Evolutionary conservation across 30 jellyfish, hydroid and myxozoan species (phyloP), one percentile per base, ranked within the genome.

Genomic region (Hydra vulgaris): DNA sequence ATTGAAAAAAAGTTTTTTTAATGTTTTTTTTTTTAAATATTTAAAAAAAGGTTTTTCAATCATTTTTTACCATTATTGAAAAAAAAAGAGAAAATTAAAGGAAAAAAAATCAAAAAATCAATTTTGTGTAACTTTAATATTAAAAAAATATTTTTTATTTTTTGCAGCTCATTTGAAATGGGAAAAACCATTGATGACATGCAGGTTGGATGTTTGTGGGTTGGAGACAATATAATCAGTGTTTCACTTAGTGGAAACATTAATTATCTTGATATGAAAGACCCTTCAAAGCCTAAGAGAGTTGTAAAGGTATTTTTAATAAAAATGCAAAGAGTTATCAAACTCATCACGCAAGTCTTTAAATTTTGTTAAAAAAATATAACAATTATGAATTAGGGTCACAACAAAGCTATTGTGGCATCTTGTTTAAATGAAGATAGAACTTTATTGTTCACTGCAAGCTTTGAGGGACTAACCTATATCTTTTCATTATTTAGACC

Each of bases 121-220:
- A n/a, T n/a, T n/a, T n/a, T n/a, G n/a, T n/a, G n/a, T 40, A 40
- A 5, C 12, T 40, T 40, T 40, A 40, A 12, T 40, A 40, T 12
- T 40, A 40, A 40, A 40, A n/a, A n/a, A n/a, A n/a, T n/a, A n/a
- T n/a, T n/a, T n/a, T n/a, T n/a, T n/a, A n/a, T n/a, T 27, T 12
- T 85, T 81, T 80, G 23, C 73, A 94, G 99, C 3, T 95, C 70
- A 70, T 94, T 94, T 89, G 83, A 85, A 24, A 80, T 94, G 87
- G 96, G 96, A 0, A 85, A 79, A 70, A 76, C 71, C 76, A 23
- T 94, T 15, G 96, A 94, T 16, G 95, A 94, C 89, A 95, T 85
- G 83, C 95, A 88, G 75, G 83, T 94, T 77, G 97, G 99, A 1
- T 88, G 99, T 79, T 78, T 83, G 18, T 94, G 99, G 99, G 83